These are phyloP conservation scores for Eupelmus urozonus DNA, from an alignment of 2,888 invertebrate species.

Conservation along the genomic window DNA sequence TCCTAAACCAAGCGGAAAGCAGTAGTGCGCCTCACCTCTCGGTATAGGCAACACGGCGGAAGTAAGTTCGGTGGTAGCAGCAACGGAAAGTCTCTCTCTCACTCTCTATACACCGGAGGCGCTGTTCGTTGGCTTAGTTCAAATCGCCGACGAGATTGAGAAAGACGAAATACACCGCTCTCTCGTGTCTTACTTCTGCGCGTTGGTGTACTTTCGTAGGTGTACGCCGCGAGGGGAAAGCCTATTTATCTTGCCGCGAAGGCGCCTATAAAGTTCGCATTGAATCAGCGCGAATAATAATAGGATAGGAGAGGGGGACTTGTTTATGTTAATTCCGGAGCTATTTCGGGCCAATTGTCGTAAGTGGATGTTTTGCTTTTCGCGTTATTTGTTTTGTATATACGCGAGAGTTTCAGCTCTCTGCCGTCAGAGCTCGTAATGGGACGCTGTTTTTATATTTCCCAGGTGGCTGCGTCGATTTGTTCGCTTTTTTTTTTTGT, in stretches of 20 bases:
- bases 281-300: background rate
- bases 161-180: constrained; percentile 24
- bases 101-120: background rate
- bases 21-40: too few species aligned
- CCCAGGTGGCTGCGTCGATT: background rate
- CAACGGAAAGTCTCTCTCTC: constrained; percentile 1
- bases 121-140: background rate
- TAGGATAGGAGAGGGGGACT: background rate
- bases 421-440: background rate
- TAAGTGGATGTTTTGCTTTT: too few species aligned
- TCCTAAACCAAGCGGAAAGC: too few species aligned
- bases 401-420: too few species aligned
- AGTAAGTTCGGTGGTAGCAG: constrained; percentile 11
- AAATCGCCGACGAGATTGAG: constrained; percentile 2
- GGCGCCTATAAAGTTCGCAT: background rate
- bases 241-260: background rate
- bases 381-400: too few species aligned
- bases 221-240: background rate
- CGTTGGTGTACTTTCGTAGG: background rate
- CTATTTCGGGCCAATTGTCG: background rate
- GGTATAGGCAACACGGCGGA: too few species aligned
- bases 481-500: background rate
- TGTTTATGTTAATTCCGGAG: background rate
- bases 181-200: background rate
- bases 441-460: background rate